These are phyloP conservation scores for Triplophysa dalaica DNA, from an alignment of 2,113 vertebrate species.

Conservation along the genomic window DNA sequence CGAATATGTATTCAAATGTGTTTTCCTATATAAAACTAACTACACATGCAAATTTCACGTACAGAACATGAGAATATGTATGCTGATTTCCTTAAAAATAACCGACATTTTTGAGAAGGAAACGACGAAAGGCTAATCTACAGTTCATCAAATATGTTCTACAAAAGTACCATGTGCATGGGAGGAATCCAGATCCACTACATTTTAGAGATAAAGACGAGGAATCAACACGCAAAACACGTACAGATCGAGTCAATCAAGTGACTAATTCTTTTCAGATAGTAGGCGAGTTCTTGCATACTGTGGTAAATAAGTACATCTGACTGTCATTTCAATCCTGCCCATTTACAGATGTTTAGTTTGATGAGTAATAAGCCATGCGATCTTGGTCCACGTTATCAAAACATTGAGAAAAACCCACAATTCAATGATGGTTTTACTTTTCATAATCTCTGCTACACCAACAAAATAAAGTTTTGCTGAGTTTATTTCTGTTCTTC, in stretches of 20 bases:
- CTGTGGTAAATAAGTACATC: not conserved
- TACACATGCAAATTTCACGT: not conserved
- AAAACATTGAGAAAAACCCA: not conserved
- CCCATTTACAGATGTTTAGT: slow-evolving; percentile 10
- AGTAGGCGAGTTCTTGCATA: not conserved
- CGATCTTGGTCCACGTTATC: slow-evolving; percentile 4
- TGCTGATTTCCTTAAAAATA: not conserved
- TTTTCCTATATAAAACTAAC: not conserved
- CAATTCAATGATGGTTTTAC: not conserved
- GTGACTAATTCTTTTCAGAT: not conserved
- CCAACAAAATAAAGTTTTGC: too few relatives aligned
- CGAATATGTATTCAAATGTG: not conserved
- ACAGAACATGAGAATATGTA: not conserved
- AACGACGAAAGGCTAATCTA: slow-evolving; percentile 25
- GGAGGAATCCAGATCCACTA: slow-evolving; percentile 50
- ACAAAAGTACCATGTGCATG: slow-evolving; percentile 1
- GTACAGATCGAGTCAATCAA: slow-evolving; percentile 3
- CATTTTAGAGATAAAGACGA: slow-evolving; percentile 52
- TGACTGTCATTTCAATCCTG: slow-evolving; percentile 12
- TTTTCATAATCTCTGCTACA: not conserved
- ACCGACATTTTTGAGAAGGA: not conserved
- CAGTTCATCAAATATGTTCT: slow-evolving; percentile 37
- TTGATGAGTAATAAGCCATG: slow-evolving; percentile 16
- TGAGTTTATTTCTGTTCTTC: too few relatives aligned
- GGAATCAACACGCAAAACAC: slow-evolving; percentile 19